phyloP scores from a whole-genome alignment of 2,113 vertebrate genomes.

The Aegotheles bennettii region DNA sequence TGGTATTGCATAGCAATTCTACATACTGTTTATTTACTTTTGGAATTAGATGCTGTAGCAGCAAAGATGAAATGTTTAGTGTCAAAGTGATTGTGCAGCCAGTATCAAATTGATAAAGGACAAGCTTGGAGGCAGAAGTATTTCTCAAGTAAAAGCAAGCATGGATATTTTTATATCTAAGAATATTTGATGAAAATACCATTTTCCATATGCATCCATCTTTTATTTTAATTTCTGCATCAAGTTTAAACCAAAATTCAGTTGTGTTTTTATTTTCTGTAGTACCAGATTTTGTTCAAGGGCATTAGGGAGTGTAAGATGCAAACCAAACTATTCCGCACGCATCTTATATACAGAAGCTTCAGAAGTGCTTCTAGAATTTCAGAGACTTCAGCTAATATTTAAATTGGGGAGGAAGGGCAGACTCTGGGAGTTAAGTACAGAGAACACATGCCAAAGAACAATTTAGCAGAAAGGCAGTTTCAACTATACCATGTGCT shows the following conservation, averaged over 20 bases:
- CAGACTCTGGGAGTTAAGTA: not conserved
- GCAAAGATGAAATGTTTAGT: not conserved
- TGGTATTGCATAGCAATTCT: not conserved
- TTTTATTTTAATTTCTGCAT: not conserved
- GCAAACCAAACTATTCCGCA: not conserved
- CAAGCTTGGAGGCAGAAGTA: not conserved
- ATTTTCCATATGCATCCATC: not conserved
- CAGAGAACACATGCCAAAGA: not conserved
- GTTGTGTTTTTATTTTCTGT: not conserved
- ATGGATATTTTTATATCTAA: not conserved
- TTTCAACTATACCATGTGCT: not conserved
- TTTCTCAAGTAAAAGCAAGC: not conserved
- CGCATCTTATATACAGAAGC: not conserved
- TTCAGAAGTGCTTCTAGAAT: not conserved
- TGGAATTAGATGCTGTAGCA: not conserved
- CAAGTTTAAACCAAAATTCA: not conserved
- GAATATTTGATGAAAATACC: not conserved
- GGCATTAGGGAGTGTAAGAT: not conserved
- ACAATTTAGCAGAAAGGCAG: not conserved
- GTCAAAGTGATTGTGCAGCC: not conserved
- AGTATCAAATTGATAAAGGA: not conserved
- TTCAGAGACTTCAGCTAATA: not conserved
- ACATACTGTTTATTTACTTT: not conserved
- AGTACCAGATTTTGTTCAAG: not conserved
- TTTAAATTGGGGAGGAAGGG: not conserved